phyloP scores from a whole-genome alignment of 2,113 vertebrate genomes.

The Clupea harengus region DNA sequence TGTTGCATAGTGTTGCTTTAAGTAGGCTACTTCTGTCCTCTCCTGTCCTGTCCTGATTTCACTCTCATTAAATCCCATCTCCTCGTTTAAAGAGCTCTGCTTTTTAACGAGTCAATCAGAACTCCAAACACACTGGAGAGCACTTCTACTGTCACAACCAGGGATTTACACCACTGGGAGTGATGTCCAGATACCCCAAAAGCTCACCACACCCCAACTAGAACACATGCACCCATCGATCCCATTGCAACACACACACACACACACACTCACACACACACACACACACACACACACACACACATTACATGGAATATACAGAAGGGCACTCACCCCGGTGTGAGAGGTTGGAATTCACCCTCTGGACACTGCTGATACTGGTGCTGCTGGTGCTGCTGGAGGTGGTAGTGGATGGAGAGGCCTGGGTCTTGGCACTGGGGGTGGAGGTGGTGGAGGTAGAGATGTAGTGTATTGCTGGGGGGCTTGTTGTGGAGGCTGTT shows the following conservation, averaged over 20 bases:
- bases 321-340: slow-evolving; percentile 83
- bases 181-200: background rate
- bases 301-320: background rate
- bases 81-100: background rate
- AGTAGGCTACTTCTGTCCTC: too few relatives aligned
- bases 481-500: slow-evolving; percentile 35
- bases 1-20: too few relatives aligned
- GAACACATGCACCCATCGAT: background rate
- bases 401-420: slow-evolving; percentile 12
- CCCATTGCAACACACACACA: background rate
- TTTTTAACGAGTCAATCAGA: background rate
- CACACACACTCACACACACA: slow-evolving; percentile 1
- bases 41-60: background rate
- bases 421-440: slow-evolving; percentile 20
- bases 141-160: background rate
- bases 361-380: slow-evolving; percentile 69
- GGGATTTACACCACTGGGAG: background rate
- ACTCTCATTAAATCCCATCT: background rate
- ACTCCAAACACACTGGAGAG: background rate
- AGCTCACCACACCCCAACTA: background rate
- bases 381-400: slow-evolving; percentile 50
- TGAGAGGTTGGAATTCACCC: slow-evolving; percentile 84
- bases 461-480: slow-evolving; percentile 43
- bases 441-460: slow-evolving; percentile 14
- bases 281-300: background rate